Conservation (phyloP, 2,113 vertebrate genomes). For the Microcebus murinus region DNA sequence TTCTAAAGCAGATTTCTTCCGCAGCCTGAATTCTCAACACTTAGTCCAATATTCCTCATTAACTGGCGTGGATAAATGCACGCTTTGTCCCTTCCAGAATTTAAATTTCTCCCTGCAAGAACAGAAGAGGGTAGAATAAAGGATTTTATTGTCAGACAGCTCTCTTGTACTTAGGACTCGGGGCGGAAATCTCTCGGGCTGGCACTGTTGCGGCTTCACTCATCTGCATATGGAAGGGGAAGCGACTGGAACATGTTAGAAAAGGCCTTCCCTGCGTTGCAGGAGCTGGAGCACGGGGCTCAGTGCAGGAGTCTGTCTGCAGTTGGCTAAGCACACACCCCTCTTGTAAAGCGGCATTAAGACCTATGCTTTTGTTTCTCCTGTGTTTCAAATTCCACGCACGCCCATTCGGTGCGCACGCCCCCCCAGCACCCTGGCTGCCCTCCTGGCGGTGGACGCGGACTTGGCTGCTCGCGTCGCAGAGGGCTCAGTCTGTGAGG, state of each 20-base stretch:
- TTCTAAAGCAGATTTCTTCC: background rate
- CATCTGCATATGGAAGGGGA: background rate
- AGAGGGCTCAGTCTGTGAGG: background rate
- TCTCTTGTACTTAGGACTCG: background rate
- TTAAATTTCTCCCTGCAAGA: background rate
- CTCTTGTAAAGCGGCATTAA: background rate
- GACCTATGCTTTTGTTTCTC: background rate
- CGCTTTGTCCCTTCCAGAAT: slow-evolving; percentile 34
- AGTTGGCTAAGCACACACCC: background rate
- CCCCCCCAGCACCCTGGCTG: background rate
- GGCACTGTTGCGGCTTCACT: background rate
- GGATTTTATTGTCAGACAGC: background rate
- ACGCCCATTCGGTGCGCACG: too few species aligned
- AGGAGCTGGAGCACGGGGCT: background rate
- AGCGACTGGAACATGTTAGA: fast-evolving
- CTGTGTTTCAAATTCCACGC: background rate
- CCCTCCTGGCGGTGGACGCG: fast-evolving
- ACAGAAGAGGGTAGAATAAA: background rate
- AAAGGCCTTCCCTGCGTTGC: background rate
- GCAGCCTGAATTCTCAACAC: slow-evolving; percentile 25
- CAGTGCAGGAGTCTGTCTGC: background rate
- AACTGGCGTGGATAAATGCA: background rate
- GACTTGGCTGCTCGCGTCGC: background rate
- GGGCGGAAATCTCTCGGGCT: background rate
- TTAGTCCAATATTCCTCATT: background rate